phyloP scores from a whole-genome alignment of 2,888 invertebrate species.

The Drosophila rubida region DNA sequence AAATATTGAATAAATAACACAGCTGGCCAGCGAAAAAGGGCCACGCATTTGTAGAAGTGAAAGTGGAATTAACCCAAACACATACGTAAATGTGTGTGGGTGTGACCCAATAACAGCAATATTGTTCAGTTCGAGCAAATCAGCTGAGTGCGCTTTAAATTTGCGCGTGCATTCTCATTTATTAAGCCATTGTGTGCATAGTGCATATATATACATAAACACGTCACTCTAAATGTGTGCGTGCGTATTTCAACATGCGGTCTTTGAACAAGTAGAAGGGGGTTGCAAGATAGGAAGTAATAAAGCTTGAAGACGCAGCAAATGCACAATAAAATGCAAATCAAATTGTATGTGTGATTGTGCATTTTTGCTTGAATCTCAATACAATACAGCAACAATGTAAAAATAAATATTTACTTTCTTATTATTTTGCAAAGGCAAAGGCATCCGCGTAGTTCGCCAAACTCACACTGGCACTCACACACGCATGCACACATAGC shows the following conservation, averaged over 20 bases:
- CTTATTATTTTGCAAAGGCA: constrained; percentile 20
- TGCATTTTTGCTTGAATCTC: constrained; percentile 49
- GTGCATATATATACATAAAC: neutral
- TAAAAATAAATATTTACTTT: constrained; percentile 10
- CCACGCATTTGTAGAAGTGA: constrained; percentile 10
- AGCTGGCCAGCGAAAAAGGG: constrained; percentile 12
- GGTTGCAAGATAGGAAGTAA: constrained; percentile 61
- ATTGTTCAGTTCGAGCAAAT: constrained; percentile 10
- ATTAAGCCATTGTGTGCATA: constrained; percentile 19
- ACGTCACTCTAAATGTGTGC: constrained; percentile 15
- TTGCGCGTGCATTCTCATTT: constrained; percentile 24
- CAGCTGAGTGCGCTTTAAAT: constrained; percentile 26
- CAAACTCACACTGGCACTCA: constrained; percentile 9
- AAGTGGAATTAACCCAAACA: constrained; percentile 26
- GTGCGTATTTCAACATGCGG: constrained; percentile 13
- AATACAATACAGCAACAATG: constrained; percentile 28
- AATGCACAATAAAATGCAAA: constrained; percentile 67
- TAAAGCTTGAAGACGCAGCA: constrained; percentile 40
- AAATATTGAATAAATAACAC: constrained; percentile 2
- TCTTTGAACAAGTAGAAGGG: constrained; percentile 18
- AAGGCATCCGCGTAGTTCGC: constrained; percentile 31
- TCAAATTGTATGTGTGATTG: constrained; percentile 20
- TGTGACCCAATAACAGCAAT: constrained; percentile 36
- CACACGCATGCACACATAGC: neutral
- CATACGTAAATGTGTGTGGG: constrained; percentile 2